Conservation (phyloP, 1,140 invertebrate species). For the Pinna nobilis region DNA sequence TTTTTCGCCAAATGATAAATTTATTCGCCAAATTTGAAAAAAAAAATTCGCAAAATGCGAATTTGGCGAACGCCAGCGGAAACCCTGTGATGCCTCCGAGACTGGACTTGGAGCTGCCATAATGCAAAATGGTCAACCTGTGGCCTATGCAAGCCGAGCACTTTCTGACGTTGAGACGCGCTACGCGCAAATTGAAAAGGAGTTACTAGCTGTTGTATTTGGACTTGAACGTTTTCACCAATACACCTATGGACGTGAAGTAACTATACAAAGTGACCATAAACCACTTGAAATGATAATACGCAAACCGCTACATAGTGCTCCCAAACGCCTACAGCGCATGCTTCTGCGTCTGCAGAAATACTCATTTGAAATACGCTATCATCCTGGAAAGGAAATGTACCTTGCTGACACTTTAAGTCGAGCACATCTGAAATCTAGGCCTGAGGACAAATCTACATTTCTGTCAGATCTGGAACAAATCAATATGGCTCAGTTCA, state of each 20-base stretch:
- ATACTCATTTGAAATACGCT: slow-evolving; percentile 74
- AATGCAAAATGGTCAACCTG: slow-evolving; percentile 59
- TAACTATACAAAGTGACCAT: slow-evolving; percentile 67
- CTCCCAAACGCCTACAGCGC: slow-evolving; percentile 71
- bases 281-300: slow-evolving; percentile 72
- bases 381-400: slow-evolving; percentile 70
- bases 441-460: not conserved
- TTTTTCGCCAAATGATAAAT: too few species aligned
- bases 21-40: too few species aligned
- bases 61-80: too few species aligned
- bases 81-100: slow-evolving; percentile 26
- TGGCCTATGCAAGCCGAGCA: slow-evolving; percentile 67
- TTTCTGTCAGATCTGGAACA: not conserved
- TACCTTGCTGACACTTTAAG: slow-evolving; percentile 61
- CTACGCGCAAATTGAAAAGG: slow-evolving; percentile 76
- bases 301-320: slow-evolving; percentile 70
- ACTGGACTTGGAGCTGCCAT: slow-evolving; percentile 69
- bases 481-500: not conserved
- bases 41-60: too few species aligned
- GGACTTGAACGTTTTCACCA: slow-evolving; percentile 71
- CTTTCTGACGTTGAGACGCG: slow-evolving; percentile 69
- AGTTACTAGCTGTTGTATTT: slow-evolving; percentile 70
- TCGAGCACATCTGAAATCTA: slow-evolving; percentile 2
- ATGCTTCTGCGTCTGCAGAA: slow-evolving; percentile 72
- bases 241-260: slow-evolving; percentile 70